Evolutionary conservation across 2,797 vertebrate genomes (phyloP), one percentile per base, ranked within the genome.

Genomic region (Muraenolepis orangiensis): DNA sequence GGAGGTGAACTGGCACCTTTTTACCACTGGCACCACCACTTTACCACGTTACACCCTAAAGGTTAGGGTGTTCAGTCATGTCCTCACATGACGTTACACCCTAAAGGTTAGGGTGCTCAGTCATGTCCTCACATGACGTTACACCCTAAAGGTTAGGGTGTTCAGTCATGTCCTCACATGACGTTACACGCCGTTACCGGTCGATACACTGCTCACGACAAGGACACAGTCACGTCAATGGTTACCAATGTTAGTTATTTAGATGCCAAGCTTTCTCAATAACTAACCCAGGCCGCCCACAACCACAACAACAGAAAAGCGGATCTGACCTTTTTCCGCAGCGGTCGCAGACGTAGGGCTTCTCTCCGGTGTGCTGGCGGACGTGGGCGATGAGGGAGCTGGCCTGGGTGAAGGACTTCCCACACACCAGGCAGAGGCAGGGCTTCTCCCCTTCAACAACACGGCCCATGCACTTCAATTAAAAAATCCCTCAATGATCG

Each of bases 311-410:
- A 26, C 18, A 31, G 1, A 18, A 31, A 29, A 66, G 29, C 12
- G 28, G 28, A 23, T 66, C 86, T 84, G 61, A 99, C 98, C 98
- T 96, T 93, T 99, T 99, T 31, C 98, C 98, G 0, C 98, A 99
- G 81, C 98, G 98, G 69, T 99, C 98, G 0, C 98, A 99, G 80
- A 99, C 98, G 0, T 98, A 99, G 3, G 98, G 98, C 84, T 98
- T 98, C 93, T 99, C 98, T 76, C 98, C 98, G 0, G 97, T 99
- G 94, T 99, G 98, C 83, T 99, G 97, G 31, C 97, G 96, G 80
- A 98, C 96, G 0, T 98, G 98, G 75, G 98, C 98, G 0, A 99
- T 99, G 75, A 99, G 96, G 2, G 97, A 99, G 90, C 98, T 99
- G 68, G 98, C 98, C 87, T 99, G 98, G 5, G 98, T 98, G 91